These are phyloP conservation scores for Synchiropus splendidus DNA, from an alignment of 2,113 vertebrate species.

Conservation along the genomic window DNA sequence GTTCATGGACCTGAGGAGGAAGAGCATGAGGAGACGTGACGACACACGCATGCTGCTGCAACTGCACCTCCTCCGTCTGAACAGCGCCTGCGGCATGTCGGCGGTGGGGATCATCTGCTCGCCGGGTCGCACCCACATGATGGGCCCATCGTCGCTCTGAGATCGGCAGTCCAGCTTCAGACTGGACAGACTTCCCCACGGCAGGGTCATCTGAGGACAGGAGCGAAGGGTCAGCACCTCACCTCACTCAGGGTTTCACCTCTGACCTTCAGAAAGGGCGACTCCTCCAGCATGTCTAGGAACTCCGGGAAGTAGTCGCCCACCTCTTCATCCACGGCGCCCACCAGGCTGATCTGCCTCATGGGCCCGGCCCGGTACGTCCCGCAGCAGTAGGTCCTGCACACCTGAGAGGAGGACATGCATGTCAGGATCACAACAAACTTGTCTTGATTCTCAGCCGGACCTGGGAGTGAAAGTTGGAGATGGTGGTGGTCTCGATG, in stretches of 20 bases:
- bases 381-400: slow-evolving; percentile 59
- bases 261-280: slow-evolving; percentile 58
- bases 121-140: slow-evolving; percentile 64
- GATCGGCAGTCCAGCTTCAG: slow-evolving; percentile 56
- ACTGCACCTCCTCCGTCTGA: slow-evolving; percentile 61
- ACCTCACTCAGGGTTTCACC: no score
- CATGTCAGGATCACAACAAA: no score
- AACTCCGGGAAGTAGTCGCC: slow-evolving; percentile 62
- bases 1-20: slow-evolving; percentile 89
- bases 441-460: slow-evolving; percentile 2
- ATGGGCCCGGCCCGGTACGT: slow-evolving; percentile 61
- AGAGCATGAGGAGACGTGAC: slow-evolving; percentile 1
- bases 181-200: slow-evolving; percentile 61
- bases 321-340: slow-evolving; percentile 60
- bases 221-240: neutral
- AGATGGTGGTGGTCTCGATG: slow-evolving; percentile 96
- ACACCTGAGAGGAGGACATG: slow-evolving; percentile 36
- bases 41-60: no score
- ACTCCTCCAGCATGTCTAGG: slow-evolving; percentile 54
- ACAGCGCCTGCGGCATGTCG: slow-evolving; percentile 62
- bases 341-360: slow-evolving; percentile 60
- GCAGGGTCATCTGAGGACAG: slow-evolving; percentile 47
- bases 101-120: slow-evolving; percentile 65
- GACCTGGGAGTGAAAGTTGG: slow-evolving; percentile 94
- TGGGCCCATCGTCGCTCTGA: slow-evolving; percentile 61